phyloP scores from a whole-genome alignment of 2,888 invertebrate genomes.

The Venustoraphidia nigricollis region DNA sequence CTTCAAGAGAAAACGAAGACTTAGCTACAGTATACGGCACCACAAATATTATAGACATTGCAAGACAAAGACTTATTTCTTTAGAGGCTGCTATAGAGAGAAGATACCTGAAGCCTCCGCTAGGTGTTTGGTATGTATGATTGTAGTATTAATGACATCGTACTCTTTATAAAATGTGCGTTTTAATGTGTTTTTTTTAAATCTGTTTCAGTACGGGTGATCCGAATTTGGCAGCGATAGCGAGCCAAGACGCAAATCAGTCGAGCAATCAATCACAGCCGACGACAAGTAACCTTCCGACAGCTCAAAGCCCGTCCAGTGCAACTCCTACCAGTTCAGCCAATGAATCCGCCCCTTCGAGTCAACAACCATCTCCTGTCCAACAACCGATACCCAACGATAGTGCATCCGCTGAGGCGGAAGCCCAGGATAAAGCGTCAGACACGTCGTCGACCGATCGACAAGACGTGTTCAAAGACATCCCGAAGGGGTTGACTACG shows the following conservation, averaged over 20 bases:
- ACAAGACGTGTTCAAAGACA: slow-evolving; percentile 29
- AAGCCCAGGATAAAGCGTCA: slow-evolving; percentile 6
- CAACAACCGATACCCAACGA: slow-evolving; percentile 7
- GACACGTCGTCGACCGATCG: slow-evolving; percentile 1
- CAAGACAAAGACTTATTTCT: slow-evolving; percentile 57
- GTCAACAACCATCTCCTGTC: background rate
- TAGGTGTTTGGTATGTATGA: slow-evolving; percentile 44
- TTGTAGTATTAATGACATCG: background rate
- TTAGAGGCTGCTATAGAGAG: slow-evolving; percentile 86
- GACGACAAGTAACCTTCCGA: slow-evolving; percentile 10
- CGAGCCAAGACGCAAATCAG: slow-evolving; percentile 26
- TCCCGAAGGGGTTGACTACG: slow-evolving; percentile 61
- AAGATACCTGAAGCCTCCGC: slow-evolving; percentile 83
- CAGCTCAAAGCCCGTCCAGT: slow-evolving; percentile 14
- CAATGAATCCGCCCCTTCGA: background rate
- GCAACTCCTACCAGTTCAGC: slow-evolving; percentile 9
- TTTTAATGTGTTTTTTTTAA: background rate
- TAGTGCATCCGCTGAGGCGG: slow-evolving; percentile 7
- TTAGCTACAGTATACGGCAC: slow-evolving; percentile 21
- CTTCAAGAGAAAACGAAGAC: slow-evolving; percentile 41
- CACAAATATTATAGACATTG: slow-evolving; percentile 39
- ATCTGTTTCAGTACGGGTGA: slow-evolving; percentile 34
- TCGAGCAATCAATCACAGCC: slow-evolving; percentile 23
- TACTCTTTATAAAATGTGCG: slow-evolving; percentile 2
- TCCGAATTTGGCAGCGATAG: slow-evolving; percentile 43